Evolutionary conservation across 2,888 invertebrate species (phyloP).

Genomic region (Tridacna gigas): DNA sequence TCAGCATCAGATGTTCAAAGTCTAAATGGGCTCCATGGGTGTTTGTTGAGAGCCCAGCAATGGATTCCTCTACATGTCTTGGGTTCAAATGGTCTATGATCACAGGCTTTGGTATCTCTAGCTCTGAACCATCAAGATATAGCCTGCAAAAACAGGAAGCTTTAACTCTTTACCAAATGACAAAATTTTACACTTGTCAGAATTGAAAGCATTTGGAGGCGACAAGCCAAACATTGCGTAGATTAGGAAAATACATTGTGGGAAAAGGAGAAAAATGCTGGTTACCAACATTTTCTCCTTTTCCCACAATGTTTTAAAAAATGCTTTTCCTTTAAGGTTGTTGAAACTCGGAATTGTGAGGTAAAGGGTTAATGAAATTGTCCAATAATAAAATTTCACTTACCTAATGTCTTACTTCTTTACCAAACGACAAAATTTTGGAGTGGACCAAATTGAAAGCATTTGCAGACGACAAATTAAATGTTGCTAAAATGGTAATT

Average conservation of each 20-base stretch:
- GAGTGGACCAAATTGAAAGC: no score
- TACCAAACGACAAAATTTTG: no score
- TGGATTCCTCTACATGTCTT: slow-evolving; percentile 45
- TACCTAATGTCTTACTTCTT: no score
- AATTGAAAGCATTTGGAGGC: no score
- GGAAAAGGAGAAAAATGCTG: background rate
- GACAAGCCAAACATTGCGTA: no score
- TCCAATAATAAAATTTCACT: no score
- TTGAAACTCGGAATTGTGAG: no score
- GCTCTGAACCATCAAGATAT: slow-evolving; percentile 71
- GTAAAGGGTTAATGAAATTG: no score
- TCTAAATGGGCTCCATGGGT: slow-evolving; percentile 70
- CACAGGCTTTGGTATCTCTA: slow-evolving; percentile 70
- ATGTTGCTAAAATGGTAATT: no score
- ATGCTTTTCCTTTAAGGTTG: no score
- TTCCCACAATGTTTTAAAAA: background rate
- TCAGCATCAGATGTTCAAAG: slow-evolving; percentile 75
- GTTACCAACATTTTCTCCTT: slow-evolving; percentile 8
- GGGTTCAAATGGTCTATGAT: slow-evolving; percentile 71
- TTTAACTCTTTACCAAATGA: background rate
- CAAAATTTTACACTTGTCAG: background rate
- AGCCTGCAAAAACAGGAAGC: slow-evolving; percentile 47
- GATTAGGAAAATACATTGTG: no score
- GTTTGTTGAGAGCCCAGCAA: background rate
- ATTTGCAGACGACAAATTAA: no score